Conservation (phyloP, 2,113 vertebrate genomes). For the Labeo rohita region DNA sequence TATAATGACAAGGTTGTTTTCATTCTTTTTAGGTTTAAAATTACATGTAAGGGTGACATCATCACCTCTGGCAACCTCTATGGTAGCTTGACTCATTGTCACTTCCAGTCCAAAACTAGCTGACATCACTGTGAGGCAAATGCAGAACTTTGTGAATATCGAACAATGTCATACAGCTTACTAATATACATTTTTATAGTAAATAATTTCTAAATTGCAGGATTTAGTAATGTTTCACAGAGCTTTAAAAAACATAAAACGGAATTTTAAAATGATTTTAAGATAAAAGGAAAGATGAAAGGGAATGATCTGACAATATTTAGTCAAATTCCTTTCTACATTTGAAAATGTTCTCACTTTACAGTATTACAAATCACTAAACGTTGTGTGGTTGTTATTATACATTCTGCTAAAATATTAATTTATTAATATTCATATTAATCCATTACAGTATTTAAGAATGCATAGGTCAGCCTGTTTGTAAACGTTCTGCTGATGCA, state of each 20-base stretch:
- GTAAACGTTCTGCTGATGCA: neutral
- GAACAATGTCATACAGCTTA: neutral
- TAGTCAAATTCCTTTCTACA: neutral
- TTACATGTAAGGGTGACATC: conserved; percentile 73
- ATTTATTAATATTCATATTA: neutral
- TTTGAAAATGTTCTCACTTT: neutral
- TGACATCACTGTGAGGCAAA: conserved; percentile 43
- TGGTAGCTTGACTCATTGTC: conserved; percentile 60
- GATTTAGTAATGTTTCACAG: conserved; percentile 39
- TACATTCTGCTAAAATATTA: neutral
- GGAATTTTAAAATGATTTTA: neutral
- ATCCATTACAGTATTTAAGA: neutral
- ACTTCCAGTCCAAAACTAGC: conserved; percentile 72
- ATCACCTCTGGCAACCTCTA: conserved; percentile 72
- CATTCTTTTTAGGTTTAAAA: conserved; percentile 51
- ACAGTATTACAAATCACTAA: neutral
- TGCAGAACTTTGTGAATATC: conserved; percentile 69
- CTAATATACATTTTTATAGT: neutral
- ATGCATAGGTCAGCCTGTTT: neutral
- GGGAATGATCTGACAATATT: neutral
- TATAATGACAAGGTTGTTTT: neutral
- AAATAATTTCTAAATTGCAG: neutral
- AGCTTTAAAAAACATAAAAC: neutral
- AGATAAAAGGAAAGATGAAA: neutral
- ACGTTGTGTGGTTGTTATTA: neutral